Base-by-base conservation (phyloP, 2,888 invertebrate species). In the Tiliacea citrago region DNA sequence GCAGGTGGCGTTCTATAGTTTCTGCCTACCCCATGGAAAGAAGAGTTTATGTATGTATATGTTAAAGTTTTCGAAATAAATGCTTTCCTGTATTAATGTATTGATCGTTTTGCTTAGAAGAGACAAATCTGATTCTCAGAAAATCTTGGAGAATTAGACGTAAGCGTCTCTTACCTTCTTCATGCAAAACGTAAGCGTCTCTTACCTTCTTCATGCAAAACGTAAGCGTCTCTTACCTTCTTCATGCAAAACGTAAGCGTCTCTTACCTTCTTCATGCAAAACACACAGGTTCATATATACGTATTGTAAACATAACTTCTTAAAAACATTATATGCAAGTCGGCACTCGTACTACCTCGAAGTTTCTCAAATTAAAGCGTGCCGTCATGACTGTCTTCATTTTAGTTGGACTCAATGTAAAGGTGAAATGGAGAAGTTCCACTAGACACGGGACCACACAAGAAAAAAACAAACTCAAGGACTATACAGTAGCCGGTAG, bases 301-400 rank as follows among this genome's bases (percentile, higher is more conserved):
- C 4, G 1, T 10, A 53, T n/a, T 9, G 35, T 53, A 42, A 63
- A 65, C 24, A 51, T 47, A 55, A 53, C n/a, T 68, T 57, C 47
- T 66, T 62, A 62, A 53, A 51, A 76, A 73, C 66, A 76, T 68
- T n/a, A n/a, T n/a, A 29, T 29, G 24, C 45, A 51, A 60, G 18
- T 68, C 39, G 24, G 45, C 51, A 77, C 66, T 77, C 39, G 39
- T 63, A 51, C 45, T 21, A n/a, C 42, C 53, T 70, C 18, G 6
- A 82, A 81, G 61, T 82, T 82, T 71, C 70, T 51, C 35, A 68
- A 73, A 82, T 82, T 70, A 65, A 77, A 58, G 73, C 60, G 47
- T 13, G 45, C 24, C 60, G 55, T 57, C 49, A 60, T 35, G 63
- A 60, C 57, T 53, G 81, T 61, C 81, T 81, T 81, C 45, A 76